phyloP scores from a whole-genome alignment of 2,113 vertebrate genomes.

The Mesitornis unicolor region DNA sequence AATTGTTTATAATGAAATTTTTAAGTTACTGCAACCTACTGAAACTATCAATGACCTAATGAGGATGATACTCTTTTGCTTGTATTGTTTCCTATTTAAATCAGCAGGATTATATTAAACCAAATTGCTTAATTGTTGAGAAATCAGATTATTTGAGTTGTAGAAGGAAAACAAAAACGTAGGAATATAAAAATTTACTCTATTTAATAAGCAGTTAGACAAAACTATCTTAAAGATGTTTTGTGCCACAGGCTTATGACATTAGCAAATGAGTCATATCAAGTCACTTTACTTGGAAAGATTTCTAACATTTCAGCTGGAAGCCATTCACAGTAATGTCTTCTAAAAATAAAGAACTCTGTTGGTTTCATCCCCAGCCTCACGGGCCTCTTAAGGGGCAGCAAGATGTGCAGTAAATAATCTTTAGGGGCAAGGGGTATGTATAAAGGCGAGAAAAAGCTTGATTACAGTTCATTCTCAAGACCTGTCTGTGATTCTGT shows the following conservation, averaged over 20 bases:
- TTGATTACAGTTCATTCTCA: background rate
- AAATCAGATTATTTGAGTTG: constrained; percentile 59
- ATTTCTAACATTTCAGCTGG: constrained; percentile 26
- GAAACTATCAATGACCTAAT: constrained; percentile 67
- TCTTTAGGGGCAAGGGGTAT: background rate
- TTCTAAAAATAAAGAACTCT: background rate
- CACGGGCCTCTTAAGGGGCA: background rate
- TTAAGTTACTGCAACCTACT: constrained; percentile 62
- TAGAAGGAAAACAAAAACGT: constrained; percentile 51
- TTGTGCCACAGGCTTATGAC: constrained; percentile 42
- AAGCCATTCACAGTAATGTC: background rate
- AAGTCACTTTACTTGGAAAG: background rate
- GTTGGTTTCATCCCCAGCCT: background rate
- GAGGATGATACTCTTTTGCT: constrained; percentile 58
- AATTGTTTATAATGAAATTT: constrained; percentile 65
- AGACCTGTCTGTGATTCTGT: background rate
- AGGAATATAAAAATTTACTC: constrained; percentile 46
- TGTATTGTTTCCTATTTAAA: constrained; percentile 68
- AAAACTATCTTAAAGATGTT: constrained; percentile 36
- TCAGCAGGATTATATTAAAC: constrained; percentile 57
- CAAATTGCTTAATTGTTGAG: constrained; percentile 63
- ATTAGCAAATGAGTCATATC: constrained; percentile 45
- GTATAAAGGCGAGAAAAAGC: background rate
- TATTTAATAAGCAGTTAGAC: constrained; percentile 57
- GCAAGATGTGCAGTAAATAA: too few relatives aligned